Evolutionary conservation across 2,888 invertebrate genomes (phyloP).

Genomic region (Xanthia icteritia): DNA sequence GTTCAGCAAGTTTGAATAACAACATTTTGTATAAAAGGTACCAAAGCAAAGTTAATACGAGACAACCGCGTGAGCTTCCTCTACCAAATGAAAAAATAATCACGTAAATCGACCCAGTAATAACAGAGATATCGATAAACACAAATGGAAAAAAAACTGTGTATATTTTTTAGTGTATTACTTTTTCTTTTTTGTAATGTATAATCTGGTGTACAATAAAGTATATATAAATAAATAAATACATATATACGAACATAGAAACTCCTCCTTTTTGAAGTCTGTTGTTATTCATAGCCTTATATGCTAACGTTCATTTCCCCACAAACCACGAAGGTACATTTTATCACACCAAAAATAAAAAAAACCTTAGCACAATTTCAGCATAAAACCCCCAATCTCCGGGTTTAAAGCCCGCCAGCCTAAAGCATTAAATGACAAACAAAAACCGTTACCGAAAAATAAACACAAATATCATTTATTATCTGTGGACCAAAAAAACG

Average conservation of each 20-base stretch:
- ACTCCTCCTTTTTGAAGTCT: no score
- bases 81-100: no score
- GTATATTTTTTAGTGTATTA: no score
- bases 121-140: no score
- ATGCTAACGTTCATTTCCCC: neutral
- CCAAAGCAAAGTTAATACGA: no score
- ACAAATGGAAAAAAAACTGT: no score
- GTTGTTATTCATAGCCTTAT: neutral
- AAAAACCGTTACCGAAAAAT: constrained; percentile 55
- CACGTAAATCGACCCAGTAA: no score
- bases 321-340: neutral
- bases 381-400: constrained; percentile 31
- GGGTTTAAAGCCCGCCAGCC: constrained; percentile 21
- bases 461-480: constrained; percentile 69
- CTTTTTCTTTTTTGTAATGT: no score
- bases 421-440: constrained; percentile 42
- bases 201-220: no score
- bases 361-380: constrained; percentile 25
- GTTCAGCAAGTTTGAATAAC: neutral
- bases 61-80: no score
- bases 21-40: neutral
- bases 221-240: no score
- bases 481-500: constrained; percentile 78
- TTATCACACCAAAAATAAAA: constrained; percentile 8
- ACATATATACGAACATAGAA: no score